phyloP scores from a whole-genome alignment of 2,797 vertebrate genomes.

The Rhodeus uyekii region DNA sequence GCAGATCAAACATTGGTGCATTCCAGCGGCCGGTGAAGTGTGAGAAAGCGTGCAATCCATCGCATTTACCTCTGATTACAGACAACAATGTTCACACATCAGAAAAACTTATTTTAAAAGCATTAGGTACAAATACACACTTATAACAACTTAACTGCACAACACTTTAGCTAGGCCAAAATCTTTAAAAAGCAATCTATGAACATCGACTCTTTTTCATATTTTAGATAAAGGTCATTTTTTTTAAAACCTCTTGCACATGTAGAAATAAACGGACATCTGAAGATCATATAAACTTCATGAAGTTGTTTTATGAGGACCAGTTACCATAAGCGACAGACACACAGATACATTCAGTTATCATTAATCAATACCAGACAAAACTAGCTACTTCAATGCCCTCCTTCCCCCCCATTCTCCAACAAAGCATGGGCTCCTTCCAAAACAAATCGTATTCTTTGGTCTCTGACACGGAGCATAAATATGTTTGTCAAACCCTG shows the following conservation, averaged over 20 bases:
- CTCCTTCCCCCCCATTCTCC: not conserved
- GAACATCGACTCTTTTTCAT: not conserved
- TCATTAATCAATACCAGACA: conserved; percentile 40
- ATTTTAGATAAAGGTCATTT: not conserved
- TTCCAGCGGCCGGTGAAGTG: conserved; percentile 9
- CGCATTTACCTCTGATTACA: conserved; percentile 28
- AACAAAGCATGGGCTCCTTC: conserved; percentile 35
- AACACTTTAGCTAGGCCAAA: not conserved
- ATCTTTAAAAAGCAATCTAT: not conserved
- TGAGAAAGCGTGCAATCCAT: conserved; percentile 23
- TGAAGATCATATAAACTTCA: conserved; percentile 22
- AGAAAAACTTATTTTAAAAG: not conserved
- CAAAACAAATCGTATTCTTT: conserved; percentile 51
- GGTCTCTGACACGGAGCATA: conserved; percentile 51
- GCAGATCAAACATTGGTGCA: conserved; percentile 44
- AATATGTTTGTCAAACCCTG: conserved; percentile 51
- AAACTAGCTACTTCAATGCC: conserved; percentile 5
- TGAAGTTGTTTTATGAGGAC: conserved; percentile 40
- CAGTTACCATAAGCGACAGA: conserved; percentile 37
- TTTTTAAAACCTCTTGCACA: conserved; percentile 4
- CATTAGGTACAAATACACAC: not conserved
- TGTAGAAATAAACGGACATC: not conserved
- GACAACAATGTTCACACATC: conserved; percentile 29
- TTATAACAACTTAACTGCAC: not conserved
- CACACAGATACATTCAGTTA: conserved; percentile 22